Conservation (phyloP, 2,888 invertebrate species). For the Drosophila hamatofila region DNA sequence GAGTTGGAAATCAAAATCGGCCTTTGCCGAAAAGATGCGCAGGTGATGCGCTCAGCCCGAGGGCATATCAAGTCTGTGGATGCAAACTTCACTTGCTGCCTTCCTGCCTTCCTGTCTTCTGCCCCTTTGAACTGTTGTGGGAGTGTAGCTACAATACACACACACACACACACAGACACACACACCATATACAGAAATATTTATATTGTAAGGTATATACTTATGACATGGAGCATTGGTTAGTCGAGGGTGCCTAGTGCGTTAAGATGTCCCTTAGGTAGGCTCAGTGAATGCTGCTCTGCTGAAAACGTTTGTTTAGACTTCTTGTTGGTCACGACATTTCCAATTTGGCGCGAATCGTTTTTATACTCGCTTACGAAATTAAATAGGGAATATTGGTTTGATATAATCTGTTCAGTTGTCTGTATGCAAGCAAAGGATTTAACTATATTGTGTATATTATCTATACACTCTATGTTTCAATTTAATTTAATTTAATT, state of each 20-base stretch:
- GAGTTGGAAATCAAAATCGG: slow-evolving; percentile 35
- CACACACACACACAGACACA: not conserved
- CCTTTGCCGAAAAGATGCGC: slow-evolving; percentile 48
- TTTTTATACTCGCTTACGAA: not conserved
- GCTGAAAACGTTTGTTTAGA: not conserved
- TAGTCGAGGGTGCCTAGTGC: slow-evolving; percentile 5
- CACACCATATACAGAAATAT: slow-evolving; percentile 24
- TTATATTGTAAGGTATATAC: slow-evolving; percentile 10
- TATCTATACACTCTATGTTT: no score
- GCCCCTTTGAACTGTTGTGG: slow-evolving; percentile 49
- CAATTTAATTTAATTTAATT: no score
- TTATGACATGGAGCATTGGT: slow-evolving; percentile 1
- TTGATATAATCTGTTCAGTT: not conserved
- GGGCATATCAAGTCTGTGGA: slow-evolving; percentile 44
- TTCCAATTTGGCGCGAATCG: slow-evolving; percentile 1
- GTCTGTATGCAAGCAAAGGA: not conserved
- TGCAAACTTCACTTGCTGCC: slow-evolving; percentile 16
- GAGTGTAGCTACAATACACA: slow-evolving; percentile 46
- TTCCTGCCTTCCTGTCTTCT: not conserved
- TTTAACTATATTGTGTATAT: no score
- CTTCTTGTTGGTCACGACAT: slow-evolving; percentile 34
- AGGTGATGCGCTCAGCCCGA: slow-evolving; percentile 60
- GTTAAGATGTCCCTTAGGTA: slow-evolving; percentile 6
- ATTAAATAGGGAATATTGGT: not conserved
- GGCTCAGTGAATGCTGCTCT: not conserved